Evolutionary conservation across 2,888 invertebrate species (phyloP).

Genomic region (Melolontha melolontha): DNA sequence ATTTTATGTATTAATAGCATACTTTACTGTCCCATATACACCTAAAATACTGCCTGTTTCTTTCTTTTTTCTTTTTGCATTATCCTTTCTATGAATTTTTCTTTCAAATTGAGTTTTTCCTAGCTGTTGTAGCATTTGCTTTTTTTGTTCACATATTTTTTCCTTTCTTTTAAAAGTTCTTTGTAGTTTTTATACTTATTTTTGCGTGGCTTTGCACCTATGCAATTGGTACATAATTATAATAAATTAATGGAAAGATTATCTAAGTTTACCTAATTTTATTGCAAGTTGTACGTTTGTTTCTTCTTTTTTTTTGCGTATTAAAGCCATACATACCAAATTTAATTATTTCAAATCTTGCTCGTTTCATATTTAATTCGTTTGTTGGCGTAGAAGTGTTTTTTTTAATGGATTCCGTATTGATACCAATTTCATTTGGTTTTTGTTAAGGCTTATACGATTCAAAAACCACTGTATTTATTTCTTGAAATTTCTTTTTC

Average conservation of each 20-base stretch:
- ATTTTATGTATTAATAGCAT: constrained; percentile 3
- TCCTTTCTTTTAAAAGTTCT: constrained; percentile 73
- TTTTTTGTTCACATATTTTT: constrained; percentile 67
- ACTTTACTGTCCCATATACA: constrained; percentile 61
- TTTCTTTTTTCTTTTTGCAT: constrained; percentile 66
- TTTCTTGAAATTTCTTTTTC: constrained; percentile 65
- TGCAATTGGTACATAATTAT: constrained; percentile 48
- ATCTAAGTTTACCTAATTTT: constrained; percentile 73
- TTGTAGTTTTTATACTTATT: constrained; percentile 80
- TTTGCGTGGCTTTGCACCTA: constrained; percentile 83
- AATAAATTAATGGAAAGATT: constrained; percentile 1
- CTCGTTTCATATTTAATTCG: constrained; percentile 79
- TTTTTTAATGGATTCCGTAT: constrained; percentile 9
- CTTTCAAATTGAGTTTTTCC: constrained; percentile 74
- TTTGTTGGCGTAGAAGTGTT: not conserved
- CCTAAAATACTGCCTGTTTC: constrained; percentile 62
- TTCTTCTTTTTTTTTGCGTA: constrained; percentile 76
- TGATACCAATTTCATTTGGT: constrained; percentile 32
- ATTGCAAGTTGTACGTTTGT: constrained; percentile 84
- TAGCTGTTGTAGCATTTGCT: constrained; percentile 67
- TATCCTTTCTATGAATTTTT: constrained; percentile 69
- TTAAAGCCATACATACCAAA: constrained; percentile 85
- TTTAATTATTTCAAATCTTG: constrained; percentile 84
- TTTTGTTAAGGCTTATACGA: constrained; percentile 69
- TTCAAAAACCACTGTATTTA: constrained; percentile 68